Evolutionary conservation across 2,888 invertebrate species (phyloP), one percentile per base, ranked within the genome.

Genomic region (Merodon equestris): DNA sequence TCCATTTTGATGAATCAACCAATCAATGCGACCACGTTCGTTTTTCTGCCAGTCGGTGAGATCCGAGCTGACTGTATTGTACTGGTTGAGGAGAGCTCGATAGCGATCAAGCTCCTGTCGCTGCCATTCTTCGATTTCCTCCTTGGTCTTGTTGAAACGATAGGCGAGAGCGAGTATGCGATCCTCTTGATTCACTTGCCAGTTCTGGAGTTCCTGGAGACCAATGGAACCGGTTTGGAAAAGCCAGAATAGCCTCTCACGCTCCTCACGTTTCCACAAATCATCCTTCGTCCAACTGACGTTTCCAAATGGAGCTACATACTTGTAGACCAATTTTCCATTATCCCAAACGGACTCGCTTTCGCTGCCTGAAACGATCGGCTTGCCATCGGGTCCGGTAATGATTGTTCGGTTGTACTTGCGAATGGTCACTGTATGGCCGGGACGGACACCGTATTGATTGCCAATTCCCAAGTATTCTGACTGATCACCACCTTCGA

Each of bases 1-100:
- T 27, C 87, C 85, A 58, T 88, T 88, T 61, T 88, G 88, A 66
- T 88, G 87, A 7, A 88, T 85, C 5, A 88, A 60, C 88, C 88
- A 88, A 57, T 87, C 86, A 5, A 88, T 71, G 1, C 88, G 87
- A 13, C 86, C 85, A 10, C 86, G 84, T 70, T 88, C 88, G 40
- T 82, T 83, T 1, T 76, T 84, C 56, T 87, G 86, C 88, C 88
- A 88, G 1, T 76, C 82, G 1, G 64, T 83, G 9, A 83, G 73
- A 47, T 87, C 85, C 51, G 83, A 84, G 12, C 83, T 82, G 53
- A 84, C 85, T 0, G 83, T 67, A 57, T 83, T 85, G 70, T 88
- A 87, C 64, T 88, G 87, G 1, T 82, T 83, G 76, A 84, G 54
- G 0, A 88, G 68, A 0, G 74, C 68, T 34, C 83, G 83, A 68